Conservation (phyloP, 1,140 invertebrate genomes). For the Dermatophagoides farinae region DNA sequence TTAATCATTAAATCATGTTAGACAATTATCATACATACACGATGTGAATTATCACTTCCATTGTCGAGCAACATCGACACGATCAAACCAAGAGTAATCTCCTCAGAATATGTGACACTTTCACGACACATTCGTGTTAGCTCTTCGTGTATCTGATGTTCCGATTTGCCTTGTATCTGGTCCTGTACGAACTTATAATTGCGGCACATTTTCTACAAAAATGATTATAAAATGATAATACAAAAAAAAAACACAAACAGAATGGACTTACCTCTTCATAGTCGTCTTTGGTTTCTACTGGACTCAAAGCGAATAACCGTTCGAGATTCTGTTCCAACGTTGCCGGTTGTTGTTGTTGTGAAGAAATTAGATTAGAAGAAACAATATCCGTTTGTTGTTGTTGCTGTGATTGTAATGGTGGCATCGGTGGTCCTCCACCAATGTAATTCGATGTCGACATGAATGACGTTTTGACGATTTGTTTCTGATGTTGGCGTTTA, state of each 20-base stretch:
- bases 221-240: background rate
- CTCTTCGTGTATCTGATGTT: constrained; percentile 64
- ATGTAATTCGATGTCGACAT: too few species aligned
- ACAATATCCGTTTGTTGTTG: too few species aligned
- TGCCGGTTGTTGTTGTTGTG: too few species aligned
- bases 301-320: background rate
- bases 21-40: constrained; percentile 29
- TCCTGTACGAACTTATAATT: background rate
- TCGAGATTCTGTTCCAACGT: too few species aligned
- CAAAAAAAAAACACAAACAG: background rate
- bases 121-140: constrained; percentile 27
- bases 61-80: constrained; percentile 64
- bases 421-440: too few species aligned
- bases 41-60: constrained; percentile 45
- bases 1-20: constrained; percentile 2
- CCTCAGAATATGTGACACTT: constrained; percentile 49
- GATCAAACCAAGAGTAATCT: constrained; percentile 65
- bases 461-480: too few species aligned
- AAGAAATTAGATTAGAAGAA: too few species aligned
- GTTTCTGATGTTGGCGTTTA: too few species aligned
- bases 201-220: constrained; percentile 3
- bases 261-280: constrained; percentile 2
- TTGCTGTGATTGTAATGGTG: too few species aligned
- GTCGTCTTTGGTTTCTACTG: background rate
- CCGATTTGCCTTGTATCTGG: constrained; percentile 21